Conservation (phyloP, 2,888 invertebrate species). For the Amphipoea lucens region DNA sequence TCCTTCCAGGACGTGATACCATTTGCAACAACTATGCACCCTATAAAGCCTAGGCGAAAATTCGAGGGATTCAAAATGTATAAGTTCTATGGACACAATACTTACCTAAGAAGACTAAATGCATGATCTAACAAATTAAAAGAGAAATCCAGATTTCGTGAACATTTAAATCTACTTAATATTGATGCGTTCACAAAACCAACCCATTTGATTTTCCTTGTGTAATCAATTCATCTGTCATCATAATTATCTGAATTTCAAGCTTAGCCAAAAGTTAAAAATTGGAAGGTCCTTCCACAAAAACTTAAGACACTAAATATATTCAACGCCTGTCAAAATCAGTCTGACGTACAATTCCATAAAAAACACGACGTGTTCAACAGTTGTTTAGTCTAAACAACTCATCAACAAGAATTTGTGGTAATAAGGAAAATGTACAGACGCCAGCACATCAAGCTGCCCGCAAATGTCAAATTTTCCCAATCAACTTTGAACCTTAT, state of each 20-base stretch:
- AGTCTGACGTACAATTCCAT: background rate
- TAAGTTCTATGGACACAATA: background rate
- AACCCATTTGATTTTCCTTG: background rate
- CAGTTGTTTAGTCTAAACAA: background rate
- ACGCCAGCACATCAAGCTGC: too few species aligned
- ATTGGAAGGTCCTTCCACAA: too few species aligned
- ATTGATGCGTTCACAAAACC: background rate
- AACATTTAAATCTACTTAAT: background rate
- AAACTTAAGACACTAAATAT: background rate
- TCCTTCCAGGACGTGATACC: too few species aligned
- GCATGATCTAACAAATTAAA: background rate
- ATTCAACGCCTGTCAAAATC: background rate
- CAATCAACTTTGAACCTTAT: too few species aligned
- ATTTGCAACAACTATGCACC: too few species aligned
- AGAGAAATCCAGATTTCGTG: background rate
- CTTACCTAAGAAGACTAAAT: background rate
- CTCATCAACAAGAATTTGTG: background rate
- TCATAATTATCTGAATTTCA: too few species aligned
- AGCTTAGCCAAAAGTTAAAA: background rate
- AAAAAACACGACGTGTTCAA: background rate
- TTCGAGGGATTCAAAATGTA: background rate
- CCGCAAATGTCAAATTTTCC: too few species aligned
- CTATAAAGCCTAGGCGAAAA: too few species aligned
- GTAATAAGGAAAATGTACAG: background rate
- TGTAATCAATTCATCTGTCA: background rate